Evolutionary conservation across 2,113 vertebrate species (phyloP), one percentile per base, ranked within the genome.

Genomic region (Thymallus thymallus): DNA sequence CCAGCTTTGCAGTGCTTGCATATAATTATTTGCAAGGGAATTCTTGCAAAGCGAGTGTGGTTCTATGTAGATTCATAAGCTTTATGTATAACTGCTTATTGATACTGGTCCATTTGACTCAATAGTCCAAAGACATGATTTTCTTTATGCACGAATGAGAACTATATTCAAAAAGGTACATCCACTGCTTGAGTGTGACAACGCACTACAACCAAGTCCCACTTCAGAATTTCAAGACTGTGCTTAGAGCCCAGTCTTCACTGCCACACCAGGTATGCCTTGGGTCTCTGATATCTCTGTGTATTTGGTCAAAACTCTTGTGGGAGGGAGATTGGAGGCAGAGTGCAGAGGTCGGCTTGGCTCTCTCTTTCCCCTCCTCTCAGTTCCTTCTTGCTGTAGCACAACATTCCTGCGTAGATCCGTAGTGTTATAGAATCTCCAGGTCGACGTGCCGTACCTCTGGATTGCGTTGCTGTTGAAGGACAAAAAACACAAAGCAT

Each of bases 381-480:
- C n/a, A 48, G 48, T 56, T 45, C 66, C 79, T 62, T 79, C 74
- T 58, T 29, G 41, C 45, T 55, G 55, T 70, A 29, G 69, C 14
- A 0, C 68, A 69, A 73, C 5, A 69, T 58, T 63, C 64, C 62
- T 67, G 75, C 16, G 75, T 69, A 48, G 68, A 68, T 18, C 0
- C 3, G 0, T 0, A n/a, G 71, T 26, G 23, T 89, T 94, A 99
- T 64, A 99, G 72, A 68, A 99, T 99, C 89, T 99, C 98, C 93
- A 99, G 91, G 88, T 99, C 98, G 12, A 99, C 96, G 0, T 99
- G 98, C 51, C 98, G 97, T 72, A 99, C 93, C 78, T 99, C 98
- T 23, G 97, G 98, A 90, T 99, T 98, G 35, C 95, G 93, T 96
- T 96, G 94, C 98, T 99, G 86, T 24, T 6, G 80, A 74, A 23